Evolutionary conservation across 2,113 vertebrate genomes (phyloP).

Genomic region (Pristiophorus japonicus): DNA sequence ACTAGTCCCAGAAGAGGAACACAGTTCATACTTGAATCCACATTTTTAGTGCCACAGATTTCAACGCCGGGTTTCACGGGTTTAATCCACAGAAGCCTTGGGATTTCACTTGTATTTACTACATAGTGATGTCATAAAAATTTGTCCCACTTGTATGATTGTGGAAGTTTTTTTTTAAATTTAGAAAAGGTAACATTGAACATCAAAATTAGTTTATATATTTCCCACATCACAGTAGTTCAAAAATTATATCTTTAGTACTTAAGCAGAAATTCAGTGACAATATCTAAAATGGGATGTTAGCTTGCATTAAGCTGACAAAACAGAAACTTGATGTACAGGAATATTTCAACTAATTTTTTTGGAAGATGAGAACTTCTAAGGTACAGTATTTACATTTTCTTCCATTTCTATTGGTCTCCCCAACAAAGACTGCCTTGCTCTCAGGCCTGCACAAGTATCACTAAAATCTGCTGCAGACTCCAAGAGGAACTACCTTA

Average conservation of each 20-base stretch:
- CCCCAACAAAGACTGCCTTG: neutral
- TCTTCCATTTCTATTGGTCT: neutral
- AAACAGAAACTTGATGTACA: neutral
- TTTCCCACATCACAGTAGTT: neutral
- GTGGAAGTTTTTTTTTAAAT: neutral
- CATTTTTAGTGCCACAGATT: neutral
- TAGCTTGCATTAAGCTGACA: neutral
- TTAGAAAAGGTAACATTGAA: neutral
- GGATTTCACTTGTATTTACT: neutral
- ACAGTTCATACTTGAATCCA: neutral
- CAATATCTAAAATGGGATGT: neutral
- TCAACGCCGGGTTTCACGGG: neutral
- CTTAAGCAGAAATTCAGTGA: constrained; percentile 8
- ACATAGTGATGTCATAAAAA: neutral
- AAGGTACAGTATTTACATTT: neutral
- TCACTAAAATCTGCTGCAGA: neutral
- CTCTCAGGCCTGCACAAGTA: neutral
- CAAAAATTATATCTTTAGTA: too few relatives aligned
- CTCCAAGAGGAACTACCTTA: neutral
- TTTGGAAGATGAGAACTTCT: too few relatives aligned
- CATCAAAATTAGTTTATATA: neutral
- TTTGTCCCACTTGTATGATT: neutral
- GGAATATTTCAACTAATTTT: neutral
- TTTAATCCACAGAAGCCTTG: neutral
- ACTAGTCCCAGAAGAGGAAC: neutral